A percentile compares a stretch with the other conserved stretches of the same genome.
phyloP scores from a whole-genome alignment of 2,888 invertebrate genomes.

The Taphrorychus bicolor region DNA sequence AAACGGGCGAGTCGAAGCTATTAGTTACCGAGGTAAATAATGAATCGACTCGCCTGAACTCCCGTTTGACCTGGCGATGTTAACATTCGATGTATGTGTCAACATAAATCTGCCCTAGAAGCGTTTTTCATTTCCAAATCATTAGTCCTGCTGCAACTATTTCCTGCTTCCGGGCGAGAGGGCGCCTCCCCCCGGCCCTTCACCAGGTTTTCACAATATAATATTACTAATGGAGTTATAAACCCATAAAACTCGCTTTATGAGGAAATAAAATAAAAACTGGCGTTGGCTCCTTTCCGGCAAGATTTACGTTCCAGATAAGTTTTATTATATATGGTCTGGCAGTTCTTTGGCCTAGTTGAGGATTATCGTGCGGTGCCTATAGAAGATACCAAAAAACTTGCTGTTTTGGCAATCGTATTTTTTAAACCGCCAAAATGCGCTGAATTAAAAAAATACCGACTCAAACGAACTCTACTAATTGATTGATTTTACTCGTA shows the following conservation, averaged over 20 bases:
- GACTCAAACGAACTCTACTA: neutral
- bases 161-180: too few relatives aligned
- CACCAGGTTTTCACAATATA: neutral
- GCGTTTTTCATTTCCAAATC: conserved; percentile 16
- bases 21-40: neutral
- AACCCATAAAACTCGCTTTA: conserved; percentile 1
- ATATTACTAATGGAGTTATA: conserved; percentile 6
- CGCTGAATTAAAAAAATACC: neutral
- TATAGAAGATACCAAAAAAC: too few relatives aligned
- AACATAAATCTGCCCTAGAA: conserved; percentile 4
- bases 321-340: neutral
- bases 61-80: neutral
- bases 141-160: neutral
- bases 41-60: neutral
- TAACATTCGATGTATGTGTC: neutral
- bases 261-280: conserved; percentile 4
- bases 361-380: too few relatives aligned
- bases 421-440: neutral
- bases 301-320: neutral
- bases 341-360: too few relatives aligned
- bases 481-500: neutral
- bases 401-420: neutral
- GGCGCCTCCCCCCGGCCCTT: neutral
- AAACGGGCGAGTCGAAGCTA: neutral
- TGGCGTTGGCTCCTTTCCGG: neutral